A percentile compares a stretch with the other conserved stretches of the same genome.
Evolutionary conservation across 2,888 invertebrate genomes (phyloP).

Genomic region (Hypercompe scribonia): DNA sequence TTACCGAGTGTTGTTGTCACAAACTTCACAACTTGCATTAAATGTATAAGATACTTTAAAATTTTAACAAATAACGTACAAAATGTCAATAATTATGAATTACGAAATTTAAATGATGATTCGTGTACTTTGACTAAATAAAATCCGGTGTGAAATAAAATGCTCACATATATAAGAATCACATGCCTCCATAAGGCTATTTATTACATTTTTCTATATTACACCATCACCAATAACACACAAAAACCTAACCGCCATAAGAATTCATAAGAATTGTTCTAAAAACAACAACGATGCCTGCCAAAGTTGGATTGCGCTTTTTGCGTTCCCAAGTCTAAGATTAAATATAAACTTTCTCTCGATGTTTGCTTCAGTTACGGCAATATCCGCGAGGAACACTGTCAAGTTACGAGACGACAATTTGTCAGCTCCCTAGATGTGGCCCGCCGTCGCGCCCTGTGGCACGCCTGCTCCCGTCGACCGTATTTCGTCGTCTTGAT

Average conservation of each 20-base stretch:
- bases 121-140: not conserved
- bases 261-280: slow-evolving; percentile 39
- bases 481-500: slow-evolving; percentile 37
- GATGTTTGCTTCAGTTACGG: slow-evolving; percentile 58
- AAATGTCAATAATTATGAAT: too few species aligned
- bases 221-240: not conserved
- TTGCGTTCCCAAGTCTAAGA: slow-evolving; percentile 61
- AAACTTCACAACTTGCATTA: not conserved
- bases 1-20: not conserved
- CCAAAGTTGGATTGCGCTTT: slow-evolving; percentile 62
- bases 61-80: not conserved
- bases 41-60: not conserved
- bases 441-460: slow-evolving; percentile 21
- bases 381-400: slow-evolving; percentile 63
- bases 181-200: not conserved
- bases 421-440: slow-evolving; percentile 56
- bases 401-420: slow-evolving; percentile 63
- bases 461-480: slow-evolving; percentile 32
- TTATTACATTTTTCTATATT: not conserved
- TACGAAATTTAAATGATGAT: not conserved
- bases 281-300: slow-evolving; percentile 58
- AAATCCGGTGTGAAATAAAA: not conserved
- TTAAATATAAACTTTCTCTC: slow-evolving; percentile 73
- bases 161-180: not conserved
- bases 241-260: slow-evolving; percentile 28